Conservation (phyloP, 2,113 vertebrate genomes). For the Centrocercus urophasianus region DNA sequence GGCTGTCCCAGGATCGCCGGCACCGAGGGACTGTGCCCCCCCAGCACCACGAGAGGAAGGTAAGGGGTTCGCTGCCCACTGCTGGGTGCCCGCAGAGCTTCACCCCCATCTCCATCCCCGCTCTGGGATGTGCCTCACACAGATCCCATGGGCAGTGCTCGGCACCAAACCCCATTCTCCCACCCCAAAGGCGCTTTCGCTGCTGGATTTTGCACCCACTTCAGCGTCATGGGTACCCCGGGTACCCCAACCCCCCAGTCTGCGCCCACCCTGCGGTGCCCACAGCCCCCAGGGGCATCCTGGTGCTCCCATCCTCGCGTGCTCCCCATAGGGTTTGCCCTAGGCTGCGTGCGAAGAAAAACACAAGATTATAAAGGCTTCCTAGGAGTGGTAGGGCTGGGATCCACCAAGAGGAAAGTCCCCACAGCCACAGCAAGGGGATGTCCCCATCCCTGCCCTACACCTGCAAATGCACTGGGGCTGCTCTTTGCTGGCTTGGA, state of each 20-base stretch:
- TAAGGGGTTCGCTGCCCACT: rapidly evolving
- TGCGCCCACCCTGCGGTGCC: rapidly evolving
- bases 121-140: neutral
- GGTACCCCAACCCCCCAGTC: neutral
- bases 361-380: neutral
- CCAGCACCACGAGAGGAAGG: neutral
- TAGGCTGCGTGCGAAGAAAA: neutral
- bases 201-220: neutral
- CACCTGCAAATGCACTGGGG: rapidly evolving
- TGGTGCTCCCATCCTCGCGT: rapidly evolving
- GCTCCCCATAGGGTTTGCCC: neutral
- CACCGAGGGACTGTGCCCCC: neutral
- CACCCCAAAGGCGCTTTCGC: neutral
- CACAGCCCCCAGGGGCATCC: neutral
- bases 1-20: neutral
- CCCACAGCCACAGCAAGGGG: neutral
- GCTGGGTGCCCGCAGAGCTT: neutral
- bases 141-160: rapidly evolving
- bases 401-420: neutral
- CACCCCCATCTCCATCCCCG: neutral
- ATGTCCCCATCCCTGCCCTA: neutral
- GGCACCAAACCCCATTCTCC: neutral
- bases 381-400: rapidly evolving
- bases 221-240: no score
- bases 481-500: rapidly evolving